Evolutionary conservation across 1,140 invertebrate species (phyloP), one percentile per base, ranked within the genome.

Genomic region (Drosophila sucinea): DNA sequence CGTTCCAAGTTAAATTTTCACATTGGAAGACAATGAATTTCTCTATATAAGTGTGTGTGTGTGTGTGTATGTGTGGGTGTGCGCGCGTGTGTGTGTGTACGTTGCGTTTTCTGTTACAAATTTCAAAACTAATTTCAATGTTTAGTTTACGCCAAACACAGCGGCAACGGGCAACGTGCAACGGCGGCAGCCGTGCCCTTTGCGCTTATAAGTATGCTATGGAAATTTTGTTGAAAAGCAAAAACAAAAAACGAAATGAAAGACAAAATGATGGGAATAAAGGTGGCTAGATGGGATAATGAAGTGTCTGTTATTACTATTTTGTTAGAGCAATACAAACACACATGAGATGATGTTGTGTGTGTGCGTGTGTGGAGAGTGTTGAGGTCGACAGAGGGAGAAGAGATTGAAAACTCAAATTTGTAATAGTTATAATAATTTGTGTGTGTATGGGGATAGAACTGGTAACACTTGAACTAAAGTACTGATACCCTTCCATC

Each of bases 41-140:
- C 17, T n/a, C 4, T 35, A 23, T n/a, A 60, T 8, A 27, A 25
- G 30, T 6, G 23, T 10, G 5, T 29, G 35, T 32, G 66, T 30
- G 51, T 51, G 27, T 7, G 32, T 32, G 17, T 7, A 27, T 32
- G 17, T 27, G 44, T 51, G 44, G 0, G 17, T 44, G 41, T 23
- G 41, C 27, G 23, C 10, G 23, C 10, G 25, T 8, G 44, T 51
- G 7, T 25, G 44, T 51, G 44, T 51, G 44, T 27, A 51, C 7
- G 44, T 27, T 51, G 44, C 23, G 44, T 3, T 41, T 41, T 27
- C 60, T 7, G 41, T 61, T 61, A 67, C 64, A 72, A 68, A 61
- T 73, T 73, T 69, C 11, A 41, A 70, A 76, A 70, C 73, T 75
- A 70, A 77, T 75, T 77, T 77, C 73, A 64, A 61, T 77, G 73